Percentiles rank a stretch among this genome's conserved stretches.
phyloP scores from a whole-genome alignment of 2,113 vertebrate genomes.

The Daboia siamensis region DNA sequence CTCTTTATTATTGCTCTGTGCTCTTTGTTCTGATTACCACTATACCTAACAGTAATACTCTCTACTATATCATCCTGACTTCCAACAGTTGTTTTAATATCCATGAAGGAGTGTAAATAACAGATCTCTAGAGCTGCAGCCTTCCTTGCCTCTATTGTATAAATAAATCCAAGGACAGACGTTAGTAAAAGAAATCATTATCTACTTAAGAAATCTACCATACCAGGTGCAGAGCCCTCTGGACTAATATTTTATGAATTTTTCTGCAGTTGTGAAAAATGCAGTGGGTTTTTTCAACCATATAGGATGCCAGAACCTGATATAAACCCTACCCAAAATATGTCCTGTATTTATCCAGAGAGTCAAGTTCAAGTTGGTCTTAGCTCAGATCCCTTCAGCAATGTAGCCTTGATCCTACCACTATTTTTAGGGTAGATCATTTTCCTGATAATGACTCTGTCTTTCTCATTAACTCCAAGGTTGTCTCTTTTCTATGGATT shows the following conservation, averaged over 20 bases:
- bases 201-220: not conserved
- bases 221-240: not conserved
- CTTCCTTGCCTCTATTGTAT: not conserved
- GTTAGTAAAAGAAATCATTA: not conserved
- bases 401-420: not conserved
- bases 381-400: not conserved
- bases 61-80: not conserved
- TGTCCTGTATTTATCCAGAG: not conserved
- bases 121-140: not conserved
- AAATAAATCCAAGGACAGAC: not conserved
- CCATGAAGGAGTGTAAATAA: not conserved
- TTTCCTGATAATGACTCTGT: not conserved
- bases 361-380: not conserved
- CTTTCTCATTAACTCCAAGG: not conserved
- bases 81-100: not conserved
- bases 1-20: not conserved
- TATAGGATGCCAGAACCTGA: not conserved
- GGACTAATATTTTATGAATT: not conserved
- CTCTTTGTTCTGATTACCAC: not conserved
- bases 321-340: not conserved
- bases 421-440: not conserved
- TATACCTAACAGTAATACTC: not conserved
- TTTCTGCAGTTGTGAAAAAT: not conserved
- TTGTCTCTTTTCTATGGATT: not conserved
- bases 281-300: not conserved